Base-by-base conservation (phyloP, 2,797 vertebrate species). In the Phalloptychus januarius region DNA sequence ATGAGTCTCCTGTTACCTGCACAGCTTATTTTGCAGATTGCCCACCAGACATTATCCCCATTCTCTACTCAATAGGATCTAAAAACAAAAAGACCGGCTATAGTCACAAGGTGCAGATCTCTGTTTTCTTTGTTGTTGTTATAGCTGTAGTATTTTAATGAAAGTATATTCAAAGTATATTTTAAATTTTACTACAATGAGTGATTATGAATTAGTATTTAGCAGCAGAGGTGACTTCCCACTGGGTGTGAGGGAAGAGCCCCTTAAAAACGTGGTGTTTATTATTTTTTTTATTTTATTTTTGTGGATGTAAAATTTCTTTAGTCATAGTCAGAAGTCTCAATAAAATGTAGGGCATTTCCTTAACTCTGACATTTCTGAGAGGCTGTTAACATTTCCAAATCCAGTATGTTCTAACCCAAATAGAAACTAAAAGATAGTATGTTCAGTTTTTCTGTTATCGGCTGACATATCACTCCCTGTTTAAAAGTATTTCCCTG, bases 51-150 rank as follows among this genome's bases (percentile, higher is more conserved):
- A 95, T 99, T 90, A 99, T 99, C 90, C 97, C 98, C 78, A 96
- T 98, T 72, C 97, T 99, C 70, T 99, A 99, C 93, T 98, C 98
- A 84, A 96, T 98, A 94, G 98, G 98, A 91, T 97, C 96, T 73
- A 99, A 99, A 95, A 97, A 98, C 94, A 99, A 99, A 96, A 99
- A 99, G 89, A 98, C 98, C 48, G 97, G 97, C 89, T 99, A 97
- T 90, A 99, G 98, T 93, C 98, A 96, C 90, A 99, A 99, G 97
- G 98, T 98, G 94, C 36, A 69, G 4, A 42, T 25, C 10, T 69
- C 11, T 15, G 2, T 16, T 13, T 13, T 44, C 18, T 38, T 20
- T 63, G 31, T 40, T 65, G 10, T 13, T 69, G 54, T 6, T 65
- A 38, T 63, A 13, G 20, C 10, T 40, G 11, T 40, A 42, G 8